A percentile compares a stretch with the other conserved stretches of the same genome.
phyloP scores from a whole-genome alignment of 1,140 invertebrate genomes.

The Stenopsyche tienmushanensis region DNA sequence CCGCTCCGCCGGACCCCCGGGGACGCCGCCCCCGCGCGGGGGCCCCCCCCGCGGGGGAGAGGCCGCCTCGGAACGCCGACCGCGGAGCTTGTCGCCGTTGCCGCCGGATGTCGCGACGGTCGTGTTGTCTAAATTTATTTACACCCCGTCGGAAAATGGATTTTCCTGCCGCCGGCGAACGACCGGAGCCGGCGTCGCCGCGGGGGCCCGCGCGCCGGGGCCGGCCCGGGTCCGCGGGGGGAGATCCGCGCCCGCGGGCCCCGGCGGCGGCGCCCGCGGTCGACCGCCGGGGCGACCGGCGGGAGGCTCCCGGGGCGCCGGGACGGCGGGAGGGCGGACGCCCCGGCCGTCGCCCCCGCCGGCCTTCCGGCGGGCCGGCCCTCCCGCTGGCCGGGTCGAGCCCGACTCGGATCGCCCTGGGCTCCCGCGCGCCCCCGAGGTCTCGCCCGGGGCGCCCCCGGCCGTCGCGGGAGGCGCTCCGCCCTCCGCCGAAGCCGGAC shows the following conservation, averaged over 20 bases:
- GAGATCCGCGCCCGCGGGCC: neutral
- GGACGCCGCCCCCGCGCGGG: neutral
- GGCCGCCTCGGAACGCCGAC: too few relatives aligned
- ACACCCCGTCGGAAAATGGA: slow-evolving; percentile 30
- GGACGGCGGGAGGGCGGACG: slow-evolving; percentile 3
- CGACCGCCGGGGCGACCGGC: neutral
- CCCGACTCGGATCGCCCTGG: neutral
- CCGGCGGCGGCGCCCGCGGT: neutral
- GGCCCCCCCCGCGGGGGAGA: too few relatives aligned
- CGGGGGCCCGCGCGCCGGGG: too few relatives aligned
- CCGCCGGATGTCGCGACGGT: slow-evolving; percentile 19
- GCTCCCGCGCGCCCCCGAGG: neutral
- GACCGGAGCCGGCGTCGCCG: neutral
- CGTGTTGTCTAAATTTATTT: slow-evolving; percentile 33
- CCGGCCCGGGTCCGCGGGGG: neutral
- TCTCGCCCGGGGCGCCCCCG: neutral
- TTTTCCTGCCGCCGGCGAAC: slow-evolving; percentile 8
- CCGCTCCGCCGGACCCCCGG: neutral
- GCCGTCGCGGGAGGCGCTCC: neutral
- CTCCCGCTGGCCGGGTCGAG: neutral
- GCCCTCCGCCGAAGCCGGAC: slow-evolving; percentile 1
- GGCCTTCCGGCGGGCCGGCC: too few relatives aligned
- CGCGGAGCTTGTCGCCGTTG: slow-evolving; percentile 2
- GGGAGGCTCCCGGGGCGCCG: neutral
- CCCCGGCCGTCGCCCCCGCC: slow-evolving; percentile 12